Percentiles rank a stretch among this genome's conserved stretches.
These are phyloP conservation scores for Thymelicus lineola DNA, from an alignment of 2,888 invertebrate genomes.

Conservation along the genomic window DNA sequence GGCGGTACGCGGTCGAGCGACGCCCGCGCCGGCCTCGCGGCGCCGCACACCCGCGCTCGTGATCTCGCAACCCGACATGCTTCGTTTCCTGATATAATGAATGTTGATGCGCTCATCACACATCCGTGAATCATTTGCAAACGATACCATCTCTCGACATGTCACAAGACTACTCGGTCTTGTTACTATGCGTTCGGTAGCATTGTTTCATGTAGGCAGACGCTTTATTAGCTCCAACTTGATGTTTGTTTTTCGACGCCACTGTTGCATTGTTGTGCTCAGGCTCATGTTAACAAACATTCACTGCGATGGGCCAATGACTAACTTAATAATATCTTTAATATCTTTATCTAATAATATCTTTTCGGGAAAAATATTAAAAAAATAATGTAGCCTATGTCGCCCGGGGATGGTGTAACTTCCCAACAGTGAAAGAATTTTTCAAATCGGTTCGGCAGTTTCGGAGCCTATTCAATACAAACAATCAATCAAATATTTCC, in stretches of 20 bases:
- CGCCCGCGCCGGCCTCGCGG: conserved; percentile 34
- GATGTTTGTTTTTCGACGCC: neutral
- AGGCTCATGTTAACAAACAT: neutral
- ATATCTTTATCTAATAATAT: no score
- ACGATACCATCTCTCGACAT: conserved; percentile 22
- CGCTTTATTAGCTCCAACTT: neutral
- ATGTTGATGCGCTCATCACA: conserved; percentile 32
- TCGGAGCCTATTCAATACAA: no score
- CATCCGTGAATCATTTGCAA: conserved; percentile 32
- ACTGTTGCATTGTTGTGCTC: neutral
- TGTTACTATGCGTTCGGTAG: conserved; percentile 5
- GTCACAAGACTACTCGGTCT: neutral
- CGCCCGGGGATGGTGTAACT: no score
- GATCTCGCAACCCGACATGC: conserved; percentile 31
- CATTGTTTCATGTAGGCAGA: conserved; percentile 2
- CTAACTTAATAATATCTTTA: no score
- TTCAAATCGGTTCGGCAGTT: no score
- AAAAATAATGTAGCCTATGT: no score
- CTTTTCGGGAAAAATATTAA: no score
- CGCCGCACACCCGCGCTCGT: conserved; percentile 39
- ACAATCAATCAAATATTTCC: no score
- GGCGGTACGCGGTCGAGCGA: neutral
- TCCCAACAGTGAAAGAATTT: no score
- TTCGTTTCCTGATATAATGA: conserved; percentile 35
- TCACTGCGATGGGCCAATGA: no score